Base-by-base conservation (phyloP, 2,888 invertebrate species). In the Lasioglossum marginatum region DNA sequence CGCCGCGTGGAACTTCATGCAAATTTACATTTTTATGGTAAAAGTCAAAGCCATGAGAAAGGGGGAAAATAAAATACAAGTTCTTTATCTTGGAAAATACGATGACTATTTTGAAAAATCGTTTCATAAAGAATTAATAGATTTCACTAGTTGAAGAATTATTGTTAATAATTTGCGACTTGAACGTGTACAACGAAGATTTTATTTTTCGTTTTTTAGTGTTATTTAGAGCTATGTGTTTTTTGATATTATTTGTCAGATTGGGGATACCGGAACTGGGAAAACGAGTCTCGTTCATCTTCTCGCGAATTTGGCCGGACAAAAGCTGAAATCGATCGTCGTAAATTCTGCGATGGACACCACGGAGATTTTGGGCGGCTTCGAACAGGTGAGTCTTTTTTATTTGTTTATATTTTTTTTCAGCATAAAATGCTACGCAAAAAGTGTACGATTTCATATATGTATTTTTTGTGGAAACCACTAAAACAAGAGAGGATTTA, bases 321-420 rank as follows among this genome's bases (percentile, higher is more conserved):
- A 97, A 90, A 96, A 97, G 83, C 96, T 99, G 71, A 96, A 97
- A 90, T 97, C 97, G 0, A 95, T 99, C 83, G 97, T 97, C 19
- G 97, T 99, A 77, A 99, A 98, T 92, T 97, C 98, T 48, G 97
- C 98, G 57, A 99, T 98, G 97, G 99, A 99, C 93, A 98, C 99
- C 0, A 98, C 98, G 0, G 99, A 99, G 94, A 97, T 99, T 77
- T 96, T 99, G 2, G 99, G 99, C 77, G 99, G 99, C 87, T 99
- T 99, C 95, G 99, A 99, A 96, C 99, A 99, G 97, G 97, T 97
- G 92, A 96, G 96, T 94, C 80, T 40, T 45, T 78, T 63, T n/a
- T 31, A 72, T n/a, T 70, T n/a, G 66, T n/a, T 23, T 5, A 72
- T 37, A 48, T 72, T 37, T 12, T 14, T 37, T 37, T 40, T n/a